Base-by-base conservation (phyloP, 1,140 invertebrate genomes). In the Micrasema longulum region DNA sequence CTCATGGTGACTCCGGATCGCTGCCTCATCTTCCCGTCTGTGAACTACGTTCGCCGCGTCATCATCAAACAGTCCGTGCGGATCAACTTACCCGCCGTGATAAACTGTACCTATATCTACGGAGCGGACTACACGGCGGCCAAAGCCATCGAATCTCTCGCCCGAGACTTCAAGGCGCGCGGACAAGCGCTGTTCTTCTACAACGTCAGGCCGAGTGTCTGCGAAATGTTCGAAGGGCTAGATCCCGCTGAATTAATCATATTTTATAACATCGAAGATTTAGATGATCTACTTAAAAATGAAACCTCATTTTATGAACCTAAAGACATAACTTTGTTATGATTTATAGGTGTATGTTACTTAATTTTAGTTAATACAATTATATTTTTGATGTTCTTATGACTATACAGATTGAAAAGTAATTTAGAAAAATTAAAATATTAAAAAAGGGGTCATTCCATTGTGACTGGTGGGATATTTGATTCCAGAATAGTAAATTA, bases 11-110 rank as follows among this genome's bases (percentile, higher is more conserved):
- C 91, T 0, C 92, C 93, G 9, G 92, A 95, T 80, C 88, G 93
- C 47, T 94, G 93, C 77, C 83, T 96, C 0, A 93, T 94, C 74
- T 97, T 96, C 81, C 94, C 94, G 1, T 93, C 93, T 0, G 92
- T 94, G 38, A 94, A 95, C 78, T 95, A 95, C 81, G 89, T 96
- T 38, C 86, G 92, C 64, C 89, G 91, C 73, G 84, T 93, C 43
- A 91, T 96, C 10, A 92, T 89, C n/a, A 95, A 95, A 80, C 90
- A 91, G 77, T 91, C 91, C 35, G 83, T 85, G 11, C 83, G 87
- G 52, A 85, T 87, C 71, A 23, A 1, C n/a, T 84, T 90, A 2
- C 92, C 92, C 7, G 91, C 95, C 1, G 92, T 95, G 1, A 88
- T 95, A 3, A 92, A 95, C 82, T 93, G 92, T 78, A 90, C 91